Percentiles rank a stretch among this genome's conserved stretches.
These are phyloP conservation scores for Myopa tessellatipennis DNA, from an alignment of 2,888 invertebrate genomes.

Conservation along the genomic window DNA sequence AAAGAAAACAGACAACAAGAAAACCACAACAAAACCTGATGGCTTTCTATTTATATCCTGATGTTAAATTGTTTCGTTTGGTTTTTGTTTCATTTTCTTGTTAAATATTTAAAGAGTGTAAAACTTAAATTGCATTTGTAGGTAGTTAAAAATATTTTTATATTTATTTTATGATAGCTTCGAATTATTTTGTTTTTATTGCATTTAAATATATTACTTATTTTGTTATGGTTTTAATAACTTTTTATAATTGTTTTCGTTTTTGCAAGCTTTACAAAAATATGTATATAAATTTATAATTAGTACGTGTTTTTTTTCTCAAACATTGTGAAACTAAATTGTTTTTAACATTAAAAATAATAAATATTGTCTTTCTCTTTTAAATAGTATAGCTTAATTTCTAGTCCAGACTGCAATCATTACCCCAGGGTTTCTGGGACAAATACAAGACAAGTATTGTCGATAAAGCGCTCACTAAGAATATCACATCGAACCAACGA, in stretches of 20 bases:
- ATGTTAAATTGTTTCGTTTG: no score
- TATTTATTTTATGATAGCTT: not conserved
- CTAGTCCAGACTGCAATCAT: conserved; percentile 60
- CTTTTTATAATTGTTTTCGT: not conserved
- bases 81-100: not conserved
- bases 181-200: not conserved
- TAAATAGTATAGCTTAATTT: not conserved
- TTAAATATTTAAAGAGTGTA: not conserved
- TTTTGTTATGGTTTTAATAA: not conserved
- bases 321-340: conserved; percentile 18
- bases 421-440: conserved; percentile 89
- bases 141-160: not conserved
- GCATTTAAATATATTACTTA: no score
- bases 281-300: not conserved
- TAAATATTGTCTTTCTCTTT: conserved; percentile 7
- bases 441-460: conserved; percentile 96
- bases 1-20: no score
- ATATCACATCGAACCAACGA: conserved; percentile 99
- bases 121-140: not conserved
- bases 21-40: no score
- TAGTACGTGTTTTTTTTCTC: not conserved
- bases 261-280: conserved; percentile 8
- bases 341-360: conserved; percentile 4
- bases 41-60: no score
- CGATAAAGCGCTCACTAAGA: conserved; percentile 94